These are phyloP conservation scores for Cancer borealis DNA, from an alignment of 2,888 invertebrate species.

Conservation along the genomic window DNA sequence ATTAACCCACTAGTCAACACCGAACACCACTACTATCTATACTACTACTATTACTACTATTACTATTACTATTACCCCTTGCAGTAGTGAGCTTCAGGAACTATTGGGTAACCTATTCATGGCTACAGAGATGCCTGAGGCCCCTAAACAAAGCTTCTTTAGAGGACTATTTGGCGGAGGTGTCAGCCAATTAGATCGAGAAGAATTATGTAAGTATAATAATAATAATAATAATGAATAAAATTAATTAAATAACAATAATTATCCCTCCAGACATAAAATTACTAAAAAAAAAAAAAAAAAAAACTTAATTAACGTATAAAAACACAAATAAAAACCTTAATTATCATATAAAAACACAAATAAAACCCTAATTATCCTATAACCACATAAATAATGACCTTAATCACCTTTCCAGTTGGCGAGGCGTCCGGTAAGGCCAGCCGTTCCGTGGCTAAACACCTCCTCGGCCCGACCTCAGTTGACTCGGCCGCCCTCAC, in stretches of 20 bases:
- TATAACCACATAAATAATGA: not conserved
- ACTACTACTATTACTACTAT: too few relatives aligned
- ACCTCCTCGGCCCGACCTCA: constrained; percentile 86
- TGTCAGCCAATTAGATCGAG: constrained; percentile 90
- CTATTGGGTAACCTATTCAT: constrained; percentile 97
- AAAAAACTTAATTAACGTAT: not conserved
- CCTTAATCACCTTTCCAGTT: constrained; percentile 85
- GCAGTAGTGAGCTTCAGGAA: constrained; percentile 92
- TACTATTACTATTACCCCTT: constrained; percentile 78
- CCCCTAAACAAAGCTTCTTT: constrained; percentile 99
- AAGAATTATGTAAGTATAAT: constrained; percentile 92
- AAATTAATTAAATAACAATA: too few relatives aligned
- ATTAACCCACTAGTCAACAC: too few relatives aligned
- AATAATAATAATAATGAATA: not conserved
- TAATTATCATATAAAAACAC: not conserved
- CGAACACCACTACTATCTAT: too few relatives aligned
- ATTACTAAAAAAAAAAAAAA: too few relatives aligned
- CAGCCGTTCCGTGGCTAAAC: constrained; percentile 91
- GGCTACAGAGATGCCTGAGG: constrained; percentile 97
- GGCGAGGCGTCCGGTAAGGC: constrained; percentile 95
- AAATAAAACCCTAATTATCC: not conserved
- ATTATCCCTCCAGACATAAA: too few relatives aligned
- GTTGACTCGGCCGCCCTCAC: constrained; percentile 86
- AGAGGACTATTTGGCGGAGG: constrained; percentile 95
- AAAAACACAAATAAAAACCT: not conserved